These are phyloP conservation scores for Oryzaephilus surinamensis DNA, from an alignment of 1,140 invertebrate genomes.

Conservation along the genomic window DNA sequence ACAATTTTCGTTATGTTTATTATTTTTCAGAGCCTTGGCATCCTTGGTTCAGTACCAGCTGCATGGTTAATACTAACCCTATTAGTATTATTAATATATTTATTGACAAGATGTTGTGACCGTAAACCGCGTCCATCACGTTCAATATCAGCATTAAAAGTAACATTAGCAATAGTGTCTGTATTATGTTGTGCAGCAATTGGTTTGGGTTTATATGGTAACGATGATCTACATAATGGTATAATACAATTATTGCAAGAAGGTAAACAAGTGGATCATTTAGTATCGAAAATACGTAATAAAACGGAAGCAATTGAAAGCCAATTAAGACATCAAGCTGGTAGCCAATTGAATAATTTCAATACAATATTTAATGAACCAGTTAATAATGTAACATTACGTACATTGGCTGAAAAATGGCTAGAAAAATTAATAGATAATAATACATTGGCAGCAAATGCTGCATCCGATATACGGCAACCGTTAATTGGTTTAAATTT, in stretches of 20 bases:
- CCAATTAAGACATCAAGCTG: conserved; percentile 26
- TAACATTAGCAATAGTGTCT: conserved; percentile 69
- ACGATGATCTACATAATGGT: conserved; percentile 87
- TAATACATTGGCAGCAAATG: conserved; percentile 55
- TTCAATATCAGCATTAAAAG: conserved; percentile 77
- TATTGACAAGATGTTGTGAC: conserved; percentile 89
- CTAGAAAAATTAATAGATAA: conserved; percentile 58
- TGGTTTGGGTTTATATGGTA: conserved; percentile 77
- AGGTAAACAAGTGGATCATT: conserved; percentile 63
- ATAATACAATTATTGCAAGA: conserved; percentile 68
- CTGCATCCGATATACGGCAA: conserved; percentile 59
- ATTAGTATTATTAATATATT: conserved; percentile 76
- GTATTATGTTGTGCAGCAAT: conserved; percentile 71
- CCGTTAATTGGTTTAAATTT: conserved; percentile 58
- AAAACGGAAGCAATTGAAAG: conserved; percentile 41
- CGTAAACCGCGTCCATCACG: conserved; percentile 72
- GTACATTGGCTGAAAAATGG: conserved; percentile 51
- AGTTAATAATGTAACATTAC: conserved; percentile 60
- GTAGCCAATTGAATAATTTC: conserved; percentile 48
- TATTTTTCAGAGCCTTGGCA: conserved; percentile 71
- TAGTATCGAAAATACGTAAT: conserved; percentile 63
- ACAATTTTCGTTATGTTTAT: conserved; percentile 14
- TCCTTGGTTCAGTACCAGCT: conserved; percentile 81
- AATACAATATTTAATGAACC: conserved; percentile 63
- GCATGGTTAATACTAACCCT: conserved; percentile 82